Evolutionary conservation across 2,113 vertebrate genomes (phyloP), one percentile per base, ranked within the genome.

Genomic region (Megaceryle maxima): DNA sequence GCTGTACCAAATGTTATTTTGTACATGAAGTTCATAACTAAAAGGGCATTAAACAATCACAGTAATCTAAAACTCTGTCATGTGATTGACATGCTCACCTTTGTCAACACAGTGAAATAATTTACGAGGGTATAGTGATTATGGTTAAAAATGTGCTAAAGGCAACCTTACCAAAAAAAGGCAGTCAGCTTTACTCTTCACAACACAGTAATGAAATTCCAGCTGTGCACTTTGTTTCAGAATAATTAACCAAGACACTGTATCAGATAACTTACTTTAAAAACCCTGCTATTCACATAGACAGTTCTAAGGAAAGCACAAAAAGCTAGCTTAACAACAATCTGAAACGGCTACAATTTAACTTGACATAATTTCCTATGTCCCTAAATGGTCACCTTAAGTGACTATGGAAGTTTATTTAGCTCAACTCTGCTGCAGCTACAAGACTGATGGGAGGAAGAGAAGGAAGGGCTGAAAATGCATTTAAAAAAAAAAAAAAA

Each of bases 201-300:
- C 26, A 90, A 80, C 17, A 31, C 0, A 0, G 56, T 13, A 1
- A 0, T 28, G 68, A 87, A 63, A 73, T 81, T 86, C 68, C 80
- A 70, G 35, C 18, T 93, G 63, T 11, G 31, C 10, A 55, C 28
- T 51, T 68, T 51, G 55, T 81, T 88, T 91, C 86, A 60, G 46
- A 72, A 46, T 88, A 83, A 92, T 70, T 81, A 92, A 76, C 18
- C 31, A 77, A 25, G 44, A 50, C 46, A 53, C 20, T 53, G 9
- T 31, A 86, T 39, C 39, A 74, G 28, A n/a, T 29, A 72, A 50
- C 13, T 80, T 26, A 56, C 10, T 93, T 83, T 5, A 48, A 68
- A 87, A 90, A 57, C 46, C 70, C 25, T 60, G 46, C 39, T 75
- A 37, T 67, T 83, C 43, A 60, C 31, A 35, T 1, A 28, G 48